Base-by-base conservation (phyloP, 1,140 invertebrate species). In the Leptopilina boulardi region DNA sequence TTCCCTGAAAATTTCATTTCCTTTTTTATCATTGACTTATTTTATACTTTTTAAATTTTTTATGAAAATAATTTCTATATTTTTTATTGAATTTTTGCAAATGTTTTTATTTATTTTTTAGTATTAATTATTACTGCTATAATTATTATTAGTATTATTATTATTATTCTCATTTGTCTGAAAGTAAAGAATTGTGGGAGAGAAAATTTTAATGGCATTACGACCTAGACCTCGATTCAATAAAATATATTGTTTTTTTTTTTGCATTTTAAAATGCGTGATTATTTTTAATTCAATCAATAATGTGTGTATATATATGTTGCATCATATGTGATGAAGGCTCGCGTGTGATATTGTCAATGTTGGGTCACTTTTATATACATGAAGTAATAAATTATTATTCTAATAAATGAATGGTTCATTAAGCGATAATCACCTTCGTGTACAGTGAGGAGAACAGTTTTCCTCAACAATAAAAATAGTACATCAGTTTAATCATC, bases 251-350 rank as follows among this genome's bases (percentile, higher is more conserved):
- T n/a, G 4, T 34, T 34, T 34, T 30, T 66, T 0, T 66, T 34
- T 34, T 3, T 26, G 59, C 59, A 51, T 51, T 66, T n/a, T 26
- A 30, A 13, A 66, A 66, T 66, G 26, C 59, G 59, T 15, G 59
- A 66, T 66, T 30, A 66, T 30, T 66, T 66, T 66, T 26, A 66
- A 66, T 66, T 66, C 26, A 66, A 66, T 66, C 59, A 66, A 3
- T 30, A n/a, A n/a, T n/a, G n/a, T n/a, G n/a, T n/a, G n/a, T n/a
- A n/a, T n/a, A n/a, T n/a, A n/a, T n/a, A n/a, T 66, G 21, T 66
- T 66, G 26, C 59, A 66, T 66, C 59, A 66, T n/a, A 34, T 66
- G 59, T 66, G 59, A 15, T 66, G 59, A 34, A 66, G 59, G 26
- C 59, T 66, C 21, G 4, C 26, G 26, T 34, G 59, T 66, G 59